A percentile compares a stretch with the other conserved stretches of the same genome.
Evolutionary conservation across 2,113 vertebrate genomes (phyloP).

Genomic region (Miniopterus natalensis): DNA sequence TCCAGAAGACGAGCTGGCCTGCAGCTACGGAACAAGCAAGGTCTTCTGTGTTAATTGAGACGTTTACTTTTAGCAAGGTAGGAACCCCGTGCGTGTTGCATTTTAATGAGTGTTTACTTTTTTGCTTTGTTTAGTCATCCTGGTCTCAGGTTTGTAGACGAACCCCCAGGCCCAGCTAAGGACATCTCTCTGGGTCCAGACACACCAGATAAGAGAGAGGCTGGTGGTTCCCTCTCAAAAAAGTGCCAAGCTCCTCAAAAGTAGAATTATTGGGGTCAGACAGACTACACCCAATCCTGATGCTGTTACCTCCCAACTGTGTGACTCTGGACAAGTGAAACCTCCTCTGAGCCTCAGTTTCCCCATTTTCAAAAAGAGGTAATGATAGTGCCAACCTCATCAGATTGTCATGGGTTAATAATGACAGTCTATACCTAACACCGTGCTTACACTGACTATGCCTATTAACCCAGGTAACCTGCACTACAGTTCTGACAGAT

Average conservation of each 20-base stretch:
- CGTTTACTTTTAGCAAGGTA: conserved; percentile 66
- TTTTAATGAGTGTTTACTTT: conserved; percentile 10
- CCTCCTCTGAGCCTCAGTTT: background rate
- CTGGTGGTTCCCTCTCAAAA: background rate
- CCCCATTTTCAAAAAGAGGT: background rate
- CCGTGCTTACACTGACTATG: background rate
- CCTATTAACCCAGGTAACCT: background rate
- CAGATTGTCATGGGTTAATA: background rate
- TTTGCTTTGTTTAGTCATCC: background rate
- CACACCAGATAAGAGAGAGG: background rate
- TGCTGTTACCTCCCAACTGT: background rate
- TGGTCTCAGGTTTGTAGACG: background rate
- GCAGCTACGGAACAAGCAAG: conserved; percentile 52
- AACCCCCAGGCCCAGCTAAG: background rate
- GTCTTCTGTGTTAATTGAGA: conserved; percentile 78
- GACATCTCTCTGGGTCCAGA: background rate
- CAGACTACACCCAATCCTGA: background rate
- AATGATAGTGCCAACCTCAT: background rate
- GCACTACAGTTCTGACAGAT: background rate
- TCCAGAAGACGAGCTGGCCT: conserved; percentile 59
- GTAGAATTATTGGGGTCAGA: background rate
- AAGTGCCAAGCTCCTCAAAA: background rate
- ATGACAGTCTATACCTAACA: background rate
- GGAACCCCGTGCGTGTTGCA: conserved; percentile 29
- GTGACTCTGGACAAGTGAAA: background rate